Conservation (phyloP, 2,797 vertebrate genomes). For the Clarias laeviceps region DNA sequence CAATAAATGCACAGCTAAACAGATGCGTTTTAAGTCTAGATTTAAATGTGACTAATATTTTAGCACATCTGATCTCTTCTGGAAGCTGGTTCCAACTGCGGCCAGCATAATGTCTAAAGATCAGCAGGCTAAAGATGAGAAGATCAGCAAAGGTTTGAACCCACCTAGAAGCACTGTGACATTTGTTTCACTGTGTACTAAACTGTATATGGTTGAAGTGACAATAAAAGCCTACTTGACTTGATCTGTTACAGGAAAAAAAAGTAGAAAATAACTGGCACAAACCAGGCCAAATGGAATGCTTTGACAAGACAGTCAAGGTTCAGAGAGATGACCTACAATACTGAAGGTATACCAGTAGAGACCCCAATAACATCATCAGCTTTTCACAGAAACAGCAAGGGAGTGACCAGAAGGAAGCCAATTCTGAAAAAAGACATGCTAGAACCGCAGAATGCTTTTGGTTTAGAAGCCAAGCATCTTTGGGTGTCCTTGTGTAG, state of each 20-base stretch:
- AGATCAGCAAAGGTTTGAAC: neutral
- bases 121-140: too few species aligned
- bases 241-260: neutral
- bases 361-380: neutral
- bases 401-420: neutral
- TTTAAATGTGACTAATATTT: too few species aligned
- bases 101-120: too few species aligned
- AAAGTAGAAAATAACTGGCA: neutral
- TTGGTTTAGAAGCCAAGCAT: neutral
- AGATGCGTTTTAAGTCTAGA: too few species aligned
- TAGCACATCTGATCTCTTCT: too few species aligned
- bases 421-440: neutral
- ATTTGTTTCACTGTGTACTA: neutral
- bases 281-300: neutral
- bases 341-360: neutral
- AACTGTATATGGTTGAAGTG: too few species aligned
- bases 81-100: too few species aligned
- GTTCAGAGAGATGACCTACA: neutral
- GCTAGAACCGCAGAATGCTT: neutral
- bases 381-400: neutral
- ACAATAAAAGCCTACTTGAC: too few species aligned
- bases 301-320: neutral
- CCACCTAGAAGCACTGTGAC: neutral
- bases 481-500: neutral
- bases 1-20: too few species aligned